phyloP scores from a whole-genome alignment of 2,888 invertebrate genomes.

The Amphipoea lucens region DNA sequence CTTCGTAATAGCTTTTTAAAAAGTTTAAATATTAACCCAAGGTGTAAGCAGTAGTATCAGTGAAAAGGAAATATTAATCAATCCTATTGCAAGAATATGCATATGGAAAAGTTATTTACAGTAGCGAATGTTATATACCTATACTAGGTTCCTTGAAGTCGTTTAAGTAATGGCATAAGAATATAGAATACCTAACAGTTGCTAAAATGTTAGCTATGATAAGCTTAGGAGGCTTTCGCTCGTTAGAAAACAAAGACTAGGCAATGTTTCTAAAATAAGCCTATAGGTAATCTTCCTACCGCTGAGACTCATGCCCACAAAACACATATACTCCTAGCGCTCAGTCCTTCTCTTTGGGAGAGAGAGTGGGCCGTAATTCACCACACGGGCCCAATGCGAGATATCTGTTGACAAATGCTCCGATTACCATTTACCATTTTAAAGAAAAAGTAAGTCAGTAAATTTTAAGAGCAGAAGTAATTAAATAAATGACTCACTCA shows the following conservation, averaged over 20 bases:
- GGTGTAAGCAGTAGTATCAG: background rate
- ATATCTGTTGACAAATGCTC: background rate
- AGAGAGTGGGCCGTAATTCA: background rate
- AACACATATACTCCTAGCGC: too few species aligned
- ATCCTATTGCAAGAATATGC: background rate
- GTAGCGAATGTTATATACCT: background rate
- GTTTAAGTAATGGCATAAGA: background rate
- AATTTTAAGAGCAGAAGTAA: background rate
- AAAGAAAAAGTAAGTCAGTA: background rate
- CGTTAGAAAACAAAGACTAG: background rate
- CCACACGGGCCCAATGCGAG: background rate
- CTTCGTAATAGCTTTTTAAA: slow-evolving; percentile 22
- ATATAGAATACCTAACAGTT: background rate
- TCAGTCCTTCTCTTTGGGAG: background rate
- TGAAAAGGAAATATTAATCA: background rate
- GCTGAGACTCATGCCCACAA: background rate
- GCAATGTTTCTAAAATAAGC: background rate
- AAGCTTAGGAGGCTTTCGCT: background rate
- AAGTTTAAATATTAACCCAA: background rate
- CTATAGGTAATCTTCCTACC: background rate
- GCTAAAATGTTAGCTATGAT: background rate
- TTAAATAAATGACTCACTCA: background rate
- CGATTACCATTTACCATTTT: background rate
- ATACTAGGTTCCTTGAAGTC: background rate
- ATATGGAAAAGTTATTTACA: background rate